phyloP scores from a whole-genome alignment of 2,113 vertebrate species.

The Tricholaema leucomelas region DNA sequence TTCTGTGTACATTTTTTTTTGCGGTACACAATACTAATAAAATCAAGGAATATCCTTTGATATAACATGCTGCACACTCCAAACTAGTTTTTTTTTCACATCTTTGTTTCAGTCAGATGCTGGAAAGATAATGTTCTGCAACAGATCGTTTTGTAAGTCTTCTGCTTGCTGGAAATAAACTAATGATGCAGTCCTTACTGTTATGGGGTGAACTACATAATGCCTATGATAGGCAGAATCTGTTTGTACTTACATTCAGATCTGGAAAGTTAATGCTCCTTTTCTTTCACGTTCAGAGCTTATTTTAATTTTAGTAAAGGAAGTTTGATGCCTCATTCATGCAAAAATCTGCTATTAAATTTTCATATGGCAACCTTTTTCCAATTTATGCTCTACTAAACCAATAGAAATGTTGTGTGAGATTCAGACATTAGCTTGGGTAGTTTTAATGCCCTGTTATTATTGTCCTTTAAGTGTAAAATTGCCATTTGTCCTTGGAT shows the following conservation, averaged over 20 bases:
- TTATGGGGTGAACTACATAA: rapidly evolving
- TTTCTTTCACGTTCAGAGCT: not conserved
- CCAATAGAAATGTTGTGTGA: not conserved
- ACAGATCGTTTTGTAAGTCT: not conserved
- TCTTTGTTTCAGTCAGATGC: not conserved
- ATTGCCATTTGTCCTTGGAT: not conserved
- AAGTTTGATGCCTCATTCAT: not conserved
- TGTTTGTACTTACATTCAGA: not conserved
- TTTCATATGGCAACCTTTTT: not conserved
- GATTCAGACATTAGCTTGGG: not conserved
- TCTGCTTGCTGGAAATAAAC: not conserved
- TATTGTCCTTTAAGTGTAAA: not conserved
- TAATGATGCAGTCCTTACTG: not conserved
- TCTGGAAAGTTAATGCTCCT: not conserved
- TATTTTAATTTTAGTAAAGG: not conserved
- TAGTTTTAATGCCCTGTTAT: not conserved
- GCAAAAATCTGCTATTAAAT: not conserved
- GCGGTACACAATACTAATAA: not conserved
- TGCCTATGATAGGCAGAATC: not conserved
- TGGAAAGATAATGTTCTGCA: not conserved
- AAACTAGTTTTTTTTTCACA: not conserved
- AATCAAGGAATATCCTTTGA: not conserved
- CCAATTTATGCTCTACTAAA: not conserved
- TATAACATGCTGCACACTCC: not conserved
- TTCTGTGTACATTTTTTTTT: not conserved